Evolutionary conservation across 2,797 vertebrate genomes (phyloP).

Genomic region (Sebastes diploproa): DNA sequence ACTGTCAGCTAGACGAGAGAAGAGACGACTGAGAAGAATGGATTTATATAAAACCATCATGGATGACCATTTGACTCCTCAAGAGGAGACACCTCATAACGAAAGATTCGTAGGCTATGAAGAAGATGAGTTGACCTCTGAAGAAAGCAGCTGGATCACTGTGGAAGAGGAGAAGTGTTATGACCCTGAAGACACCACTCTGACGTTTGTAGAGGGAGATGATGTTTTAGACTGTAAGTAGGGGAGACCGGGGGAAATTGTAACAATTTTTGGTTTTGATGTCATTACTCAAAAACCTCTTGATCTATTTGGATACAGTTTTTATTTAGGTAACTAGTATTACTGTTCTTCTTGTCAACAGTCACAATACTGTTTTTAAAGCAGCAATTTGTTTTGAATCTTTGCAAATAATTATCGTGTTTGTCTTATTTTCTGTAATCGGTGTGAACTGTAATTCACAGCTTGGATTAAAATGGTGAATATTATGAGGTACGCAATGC

Average conservation of each 20-base stretch:
- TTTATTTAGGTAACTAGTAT: too few relatives aligned
- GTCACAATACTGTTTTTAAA: too few relatives aligned
- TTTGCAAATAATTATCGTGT: neutral
- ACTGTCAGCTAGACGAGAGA: neutral
- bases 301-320: too few relatives aligned
- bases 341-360: too few relatives aligned
- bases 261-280: too few relatives aligned
- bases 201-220: slow-evolving; percentile 53
- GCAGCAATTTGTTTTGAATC: neutral
- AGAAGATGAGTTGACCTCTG: neutral
- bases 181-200: slow-evolving; percentile 32
- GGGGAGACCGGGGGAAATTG: too few relatives aligned
- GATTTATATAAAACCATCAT: accelerated
- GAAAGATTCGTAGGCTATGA: neutral
- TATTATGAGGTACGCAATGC: too few relatives aligned
- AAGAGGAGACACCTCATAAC: neutral
- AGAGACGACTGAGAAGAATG: neutral
- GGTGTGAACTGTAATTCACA: neutral
- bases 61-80: accelerated
- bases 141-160: neutral
- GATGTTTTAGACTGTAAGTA: slow-evolving; percentile 62
- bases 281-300: too few relatives aligned
- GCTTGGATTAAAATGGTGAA: too few relatives aligned
- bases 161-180: slow-evolving; percentile 42
- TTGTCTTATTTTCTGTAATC: neutral